A percentile compares a stretch with the other conserved stretches of the same genome.
Conservation (phyloP, 2,888 invertebrate genomes). For the Crossocerus cetratus region DNA sequence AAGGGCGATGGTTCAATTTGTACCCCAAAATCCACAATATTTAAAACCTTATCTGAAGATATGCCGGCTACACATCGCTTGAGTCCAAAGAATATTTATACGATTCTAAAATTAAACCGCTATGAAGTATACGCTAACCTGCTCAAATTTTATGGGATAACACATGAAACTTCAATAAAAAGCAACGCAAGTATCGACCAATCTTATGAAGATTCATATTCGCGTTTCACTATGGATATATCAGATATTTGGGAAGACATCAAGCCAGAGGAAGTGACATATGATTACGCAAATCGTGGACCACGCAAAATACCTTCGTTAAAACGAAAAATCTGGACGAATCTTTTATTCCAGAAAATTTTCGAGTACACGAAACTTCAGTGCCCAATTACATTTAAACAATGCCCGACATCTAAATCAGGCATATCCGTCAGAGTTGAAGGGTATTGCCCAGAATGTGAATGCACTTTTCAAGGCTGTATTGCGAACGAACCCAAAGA, state of each 20-base stretch:
- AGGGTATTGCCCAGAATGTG: not conserved
- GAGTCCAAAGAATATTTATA: not conserved
- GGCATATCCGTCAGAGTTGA: not conserved
- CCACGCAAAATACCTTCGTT: not conserved
- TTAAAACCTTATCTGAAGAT: too few relatives aligned
- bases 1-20: too few relatives aligned
- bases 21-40: too few relatives aligned
- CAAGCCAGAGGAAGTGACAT: conserved; percentile 2
- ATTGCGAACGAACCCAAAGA: not conserved
- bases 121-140: not conserved
- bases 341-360: not conserved
- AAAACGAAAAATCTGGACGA: not conserved
- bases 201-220: not conserved
- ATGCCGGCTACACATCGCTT: not conserved
- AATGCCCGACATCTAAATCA: not conserved
- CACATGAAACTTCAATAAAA: not conserved
- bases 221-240: not conserved
- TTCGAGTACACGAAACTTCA: not conserved
- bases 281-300: not conserved
- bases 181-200: not conserved
- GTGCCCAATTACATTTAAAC: not conserved
- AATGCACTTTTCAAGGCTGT: not conserved
- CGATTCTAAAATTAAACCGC: not conserved
- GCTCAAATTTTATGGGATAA: not conserved
- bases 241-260: not conserved